Conservation (phyloP, 2,113 vertebrate genomes). For the Bos indicus region DNA sequence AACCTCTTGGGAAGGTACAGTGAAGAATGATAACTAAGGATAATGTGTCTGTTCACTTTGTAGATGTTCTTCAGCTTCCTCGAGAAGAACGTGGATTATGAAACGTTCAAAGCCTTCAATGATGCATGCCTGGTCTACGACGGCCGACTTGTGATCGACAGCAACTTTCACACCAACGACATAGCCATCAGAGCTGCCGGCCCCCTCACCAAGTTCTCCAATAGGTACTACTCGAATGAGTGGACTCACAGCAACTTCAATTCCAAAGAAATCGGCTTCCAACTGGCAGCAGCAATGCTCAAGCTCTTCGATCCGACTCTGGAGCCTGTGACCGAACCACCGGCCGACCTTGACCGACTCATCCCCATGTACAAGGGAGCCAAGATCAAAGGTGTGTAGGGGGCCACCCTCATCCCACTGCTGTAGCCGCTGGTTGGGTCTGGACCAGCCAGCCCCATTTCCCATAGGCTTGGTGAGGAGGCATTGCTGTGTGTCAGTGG, state of each 20-base stretch:
- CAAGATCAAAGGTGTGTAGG: constrained; percentile 87
- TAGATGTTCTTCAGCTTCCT: constrained; percentile 92
- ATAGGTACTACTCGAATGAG: constrained; percentile 82
- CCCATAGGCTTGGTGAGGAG: background rate
- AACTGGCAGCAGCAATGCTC: constrained; percentile 87
- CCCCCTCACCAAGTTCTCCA: constrained; percentile 92
- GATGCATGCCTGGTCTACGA: constrained; percentile 90
- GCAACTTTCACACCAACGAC: constrained; percentile 87
- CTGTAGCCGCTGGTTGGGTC: background rate
- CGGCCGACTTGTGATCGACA: constrained; percentile 87
- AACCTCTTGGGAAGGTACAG: background rate
- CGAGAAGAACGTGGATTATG: constrained; percentile 83
- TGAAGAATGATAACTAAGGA: background rate
- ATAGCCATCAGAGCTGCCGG: constrained; percentile 86
- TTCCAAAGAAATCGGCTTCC: constrained; percentile 90
- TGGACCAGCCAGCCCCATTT: background rate
- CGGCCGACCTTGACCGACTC: constrained; percentile 76
- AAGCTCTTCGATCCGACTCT: constrained; percentile 84
- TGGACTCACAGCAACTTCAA: constrained; percentile 88
- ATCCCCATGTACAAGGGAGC: constrained; percentile 85
- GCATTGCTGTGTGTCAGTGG: background rate
- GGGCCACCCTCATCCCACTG: background rate
- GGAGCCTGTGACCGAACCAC: constrained; percentile 54
- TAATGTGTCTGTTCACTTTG: background rate
- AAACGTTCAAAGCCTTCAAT: constrained; percentile 86